A percentile compares a stretch with the other conserved stretches of the same genome.
These are phyloP conservation scores for Peribatodes rhomboidaria DNA, from an alignment of 2,888 invertebrate species.

Conservation along the genomic window DNA sequence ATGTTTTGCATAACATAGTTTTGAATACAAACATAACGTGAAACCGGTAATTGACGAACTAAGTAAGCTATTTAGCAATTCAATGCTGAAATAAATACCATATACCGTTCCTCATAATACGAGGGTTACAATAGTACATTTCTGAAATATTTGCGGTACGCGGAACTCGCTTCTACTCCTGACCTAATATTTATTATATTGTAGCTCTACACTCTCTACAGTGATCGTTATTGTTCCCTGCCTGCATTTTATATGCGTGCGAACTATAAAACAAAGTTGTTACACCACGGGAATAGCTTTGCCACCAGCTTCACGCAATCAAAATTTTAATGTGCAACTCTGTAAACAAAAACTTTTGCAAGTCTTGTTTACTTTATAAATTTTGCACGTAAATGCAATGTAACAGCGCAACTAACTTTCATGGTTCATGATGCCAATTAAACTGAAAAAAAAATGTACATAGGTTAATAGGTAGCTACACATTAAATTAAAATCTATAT, in stretches of 20 bases:
- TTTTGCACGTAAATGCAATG: too few species aligned
- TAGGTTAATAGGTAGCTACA: too few species aligned
- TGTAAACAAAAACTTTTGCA: constrained; percentile 34
- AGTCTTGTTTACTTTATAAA: too few species aligned
- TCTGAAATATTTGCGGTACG: constrained; percentile 8
- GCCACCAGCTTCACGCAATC: constrained; percentile 52
- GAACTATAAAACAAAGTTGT: constrained; percentile 53
- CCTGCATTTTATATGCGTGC: constrained; percentile 50
- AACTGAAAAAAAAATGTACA: too few species aligned
- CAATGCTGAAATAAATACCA: neutral
- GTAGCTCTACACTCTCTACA: constrained; percentile 13
- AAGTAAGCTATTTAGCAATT: neutral
- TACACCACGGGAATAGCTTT: constrained; percentile 50
- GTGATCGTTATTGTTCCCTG: constrained; percentile 46
- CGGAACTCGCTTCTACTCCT: constrained; percentile 8
- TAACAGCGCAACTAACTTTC: neutral
- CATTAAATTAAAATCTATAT: too few species aligned
- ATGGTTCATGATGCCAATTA: too few species aligned
- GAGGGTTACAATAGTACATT: constrained; percentile 10
- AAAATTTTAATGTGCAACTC: constrained; percentile 46
- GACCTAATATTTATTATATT: constrained; percentile 27
- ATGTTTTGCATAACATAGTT: neutral
- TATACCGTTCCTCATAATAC: constrained; percentile 1
- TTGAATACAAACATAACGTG: neutral
- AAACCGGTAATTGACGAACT: neutral